These are phyloP conservation scores for Stenopsyche tienmushanensis DNA, from an alignment of 1,140 invertebrate species.

Conservation along the genomic window DNA sequence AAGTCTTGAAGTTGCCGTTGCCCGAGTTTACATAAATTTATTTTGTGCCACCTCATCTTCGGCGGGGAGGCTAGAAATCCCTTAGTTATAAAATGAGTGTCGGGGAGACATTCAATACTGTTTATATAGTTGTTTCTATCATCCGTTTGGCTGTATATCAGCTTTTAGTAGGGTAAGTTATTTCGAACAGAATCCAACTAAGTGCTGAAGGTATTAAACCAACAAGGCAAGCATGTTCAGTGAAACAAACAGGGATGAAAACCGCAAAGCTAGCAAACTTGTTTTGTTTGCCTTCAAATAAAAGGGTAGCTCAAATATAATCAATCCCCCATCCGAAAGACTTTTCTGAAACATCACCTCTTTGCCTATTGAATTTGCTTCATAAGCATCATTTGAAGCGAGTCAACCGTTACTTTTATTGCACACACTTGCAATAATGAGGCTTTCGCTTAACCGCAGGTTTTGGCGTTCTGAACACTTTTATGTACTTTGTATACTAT, in stretches of 20 bases:
- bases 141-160: neutral
- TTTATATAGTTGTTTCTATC: no score
- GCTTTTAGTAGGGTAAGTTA: neutral
- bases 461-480: no score
- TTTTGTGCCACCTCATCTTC: no score
- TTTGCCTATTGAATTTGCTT: neutral
- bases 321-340: conserved; percentile 5
- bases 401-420: neutral
- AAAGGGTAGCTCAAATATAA: conserved; percentile 8
- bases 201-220: conserved; percentile 16
- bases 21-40: no score
- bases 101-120: no score
- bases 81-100: no score
- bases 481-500: no score
- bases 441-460: neutral
- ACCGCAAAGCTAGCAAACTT: conserved; percentile 21
- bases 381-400: neutral
- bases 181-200: neutral
- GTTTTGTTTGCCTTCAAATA: conserved; percentile 9
- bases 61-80: no score
- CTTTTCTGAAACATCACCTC: neutral
- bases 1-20: no score
- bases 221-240: conserved; percentile 4
- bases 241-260: neutral
- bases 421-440: neutral